Evolutionary conservation across 2,797 vertebrate species (phyloP), one percentile per base, ranked within the genome.

Genomic region (Psittacula echo): DNA sequence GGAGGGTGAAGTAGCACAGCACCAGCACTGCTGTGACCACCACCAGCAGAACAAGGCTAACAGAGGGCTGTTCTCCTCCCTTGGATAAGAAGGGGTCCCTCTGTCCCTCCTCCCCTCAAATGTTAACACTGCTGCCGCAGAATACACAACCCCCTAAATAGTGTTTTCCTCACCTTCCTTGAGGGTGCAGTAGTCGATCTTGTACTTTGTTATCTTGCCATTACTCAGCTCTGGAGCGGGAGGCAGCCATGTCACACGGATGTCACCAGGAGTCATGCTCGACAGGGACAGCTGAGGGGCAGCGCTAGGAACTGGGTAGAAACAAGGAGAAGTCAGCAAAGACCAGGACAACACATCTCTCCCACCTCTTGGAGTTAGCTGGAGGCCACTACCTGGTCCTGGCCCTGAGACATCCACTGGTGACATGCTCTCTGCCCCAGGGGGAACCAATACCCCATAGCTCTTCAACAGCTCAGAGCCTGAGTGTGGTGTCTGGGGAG

Each of bases 241-340:
- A 8, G 99, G 99, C 85, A 98, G 98, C 99, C 99, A 99, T 5
- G 98, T 98, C 95, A 99, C 98, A 87, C 98, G 98, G 97, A 99
- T 99, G 97, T 99, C 99, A 39, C 98, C 98, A 39, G 98, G 98
- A 67, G 98, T 99, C 84, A 98, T 98, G 97, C 99, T 99, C 9
- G 98, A 98, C 93, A 99, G 98, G 45, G 99, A 98, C 90, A 99
- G 97, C 98, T 99, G 98, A 74, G 99, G 99, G 10, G 99, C 98
- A 32, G 98, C 98, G 37, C 98, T 99, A 47, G 99, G 99, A 77
- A 99, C 99, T 99, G 96, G 75, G 72, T 22, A 91, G 62, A 95
- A 97, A 85, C 22, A 84, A 67, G 0, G 2, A 62, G 14, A 82
- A 90, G 65, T 95, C 72, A 92, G 75, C n/a, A 68, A 92, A 89